These are phyloP conservation scores for Arizona elegans DNA, from an alignment of 2,113 vertebrate genomes.

Conservation along the genomic window DNA sequence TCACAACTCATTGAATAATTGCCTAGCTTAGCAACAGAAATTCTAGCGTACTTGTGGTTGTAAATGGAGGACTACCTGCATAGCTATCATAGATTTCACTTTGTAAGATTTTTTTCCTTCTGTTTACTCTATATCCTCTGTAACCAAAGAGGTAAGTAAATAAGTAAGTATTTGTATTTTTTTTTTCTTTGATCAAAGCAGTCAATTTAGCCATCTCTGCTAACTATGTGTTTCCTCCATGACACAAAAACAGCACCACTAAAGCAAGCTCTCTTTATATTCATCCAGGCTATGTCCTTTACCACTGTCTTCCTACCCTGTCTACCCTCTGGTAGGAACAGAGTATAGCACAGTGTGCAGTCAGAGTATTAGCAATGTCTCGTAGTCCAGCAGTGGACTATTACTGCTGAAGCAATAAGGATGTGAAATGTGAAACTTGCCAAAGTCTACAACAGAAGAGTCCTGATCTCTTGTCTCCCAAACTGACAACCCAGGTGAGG, in stretches of 20 bases:
- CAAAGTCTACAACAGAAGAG: neutral
- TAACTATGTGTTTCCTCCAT: neutral
- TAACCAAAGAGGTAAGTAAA: neutral
- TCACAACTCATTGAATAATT: neutral
- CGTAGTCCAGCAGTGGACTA: neutral
- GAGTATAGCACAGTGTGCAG: neutral
- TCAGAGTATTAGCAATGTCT: neutral
- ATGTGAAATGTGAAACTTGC: neutral
- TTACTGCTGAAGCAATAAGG: neutral
- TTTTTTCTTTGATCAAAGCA: no score
- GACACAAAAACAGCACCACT: neutral
- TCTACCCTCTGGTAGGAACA: neutral
- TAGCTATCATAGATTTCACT: neutral
- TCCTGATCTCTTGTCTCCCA: neutral
- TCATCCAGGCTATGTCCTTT: neutral
- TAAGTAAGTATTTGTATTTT: no score
- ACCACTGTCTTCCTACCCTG: neutral
- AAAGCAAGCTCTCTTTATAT: slow-evolving; percentile 10
- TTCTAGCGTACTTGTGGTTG: neutral
- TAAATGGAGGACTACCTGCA: neutral
- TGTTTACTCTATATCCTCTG: no score
- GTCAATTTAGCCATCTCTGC: neutral
- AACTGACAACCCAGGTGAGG: neutral
- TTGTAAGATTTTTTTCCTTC: neutral
- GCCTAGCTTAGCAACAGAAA: neutral